phyloP scores from a whole-genome alignment of 2,888 invertebrate genomes.

The Conomelus anceps region DNA sequence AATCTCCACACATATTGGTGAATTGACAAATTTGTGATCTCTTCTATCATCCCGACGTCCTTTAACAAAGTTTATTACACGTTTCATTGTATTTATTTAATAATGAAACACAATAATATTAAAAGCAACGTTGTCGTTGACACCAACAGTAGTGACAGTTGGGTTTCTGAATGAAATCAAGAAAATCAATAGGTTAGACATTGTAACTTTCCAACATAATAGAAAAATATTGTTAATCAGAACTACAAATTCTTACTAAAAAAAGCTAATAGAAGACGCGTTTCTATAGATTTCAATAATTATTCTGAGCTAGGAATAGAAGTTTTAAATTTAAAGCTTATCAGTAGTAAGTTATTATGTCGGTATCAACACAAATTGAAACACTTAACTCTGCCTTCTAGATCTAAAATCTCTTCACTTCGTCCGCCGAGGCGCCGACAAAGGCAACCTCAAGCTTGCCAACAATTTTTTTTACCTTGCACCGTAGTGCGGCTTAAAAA shows the following conservation, averaged over 20 bases:
- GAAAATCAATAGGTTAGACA: conserved; percentile 12
- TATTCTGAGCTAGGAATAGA: background rate
- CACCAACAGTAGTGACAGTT: background rate
- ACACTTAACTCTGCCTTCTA: too few relatives aligned
- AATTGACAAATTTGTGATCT: conserved; percentile 31
- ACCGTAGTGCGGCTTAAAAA: too few relatives aligned
- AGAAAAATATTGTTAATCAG: background rate
- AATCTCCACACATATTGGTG: conserved; percentile 33
- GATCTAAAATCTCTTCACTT: too few relatives aligned
- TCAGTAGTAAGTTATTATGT: too few relatives aligned
- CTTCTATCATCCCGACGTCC: conserved; percentile 37
- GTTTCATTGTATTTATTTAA: conserved; percentile 35
- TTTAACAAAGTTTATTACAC: conserved; percentile 39
- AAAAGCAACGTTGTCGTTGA: background rate
- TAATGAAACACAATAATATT: background rate
- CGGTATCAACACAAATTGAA: background rate
- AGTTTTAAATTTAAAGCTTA: background rate
- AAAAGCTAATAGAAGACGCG: background rate
- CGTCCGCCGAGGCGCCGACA: too few relatives aligned
- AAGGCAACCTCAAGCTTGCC: too few relatives aligned
- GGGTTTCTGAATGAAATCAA: background rate
- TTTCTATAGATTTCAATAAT: background rate
- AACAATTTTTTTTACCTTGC: too few relatives aligned
- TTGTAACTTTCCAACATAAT: background rate
- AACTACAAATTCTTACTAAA: background rate